Base-by-base conservation (phyloP, 2,888 invertebrate species). In the Eilema sororculum region DNA sequence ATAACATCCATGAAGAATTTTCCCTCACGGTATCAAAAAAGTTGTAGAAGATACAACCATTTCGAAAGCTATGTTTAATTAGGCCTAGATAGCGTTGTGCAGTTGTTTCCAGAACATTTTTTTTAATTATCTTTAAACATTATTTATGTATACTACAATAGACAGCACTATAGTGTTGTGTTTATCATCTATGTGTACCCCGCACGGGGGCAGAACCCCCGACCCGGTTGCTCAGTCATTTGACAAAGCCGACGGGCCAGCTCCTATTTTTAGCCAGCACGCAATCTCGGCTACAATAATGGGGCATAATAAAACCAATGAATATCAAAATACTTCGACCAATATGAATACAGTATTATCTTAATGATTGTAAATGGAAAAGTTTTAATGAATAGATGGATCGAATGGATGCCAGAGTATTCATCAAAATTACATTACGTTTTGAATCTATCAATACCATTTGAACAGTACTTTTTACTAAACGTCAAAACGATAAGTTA, bases 151-250 rank as follows among this genome's bases (percentile, higher is more conserved):
- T 52, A 20, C 46, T 46, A 20, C 6, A 46, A 46, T 46, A 46
- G 6, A 46, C 46, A 20, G 20, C 16, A 46, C 24, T 57, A 25
- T 9, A 25, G 24, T 25, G 24, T 25, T 58, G 25, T 24, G 59
- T 60, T 30, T 52, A 52, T 0, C 5, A 28, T 28, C 28, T 74
- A 69, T 72, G 74, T 72, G 70, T 57, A 78, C 69, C 72, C 65
- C 24, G 61, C 69, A 68, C 73, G 73, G 76, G 73, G 75, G 73
- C 66, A 71, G 76, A 75, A 75, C 77, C 79, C 79, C 78, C 78
- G 86, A 82, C 85, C 85, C 75, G 73, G 74, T 85, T 85, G 81
- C 75, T 71, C 85, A 85, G 73, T 80, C 78, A 75, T 67, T 80
- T 81, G 86, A 25, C 68, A 74, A 78, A 75, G 74, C 77, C 71